A percentile compares a stretch with the other conserved stretches of the same genome.
Conservation (phyloP, 2,888 invertebrate genomes). For the Platycnemis pennipes region DNA sequence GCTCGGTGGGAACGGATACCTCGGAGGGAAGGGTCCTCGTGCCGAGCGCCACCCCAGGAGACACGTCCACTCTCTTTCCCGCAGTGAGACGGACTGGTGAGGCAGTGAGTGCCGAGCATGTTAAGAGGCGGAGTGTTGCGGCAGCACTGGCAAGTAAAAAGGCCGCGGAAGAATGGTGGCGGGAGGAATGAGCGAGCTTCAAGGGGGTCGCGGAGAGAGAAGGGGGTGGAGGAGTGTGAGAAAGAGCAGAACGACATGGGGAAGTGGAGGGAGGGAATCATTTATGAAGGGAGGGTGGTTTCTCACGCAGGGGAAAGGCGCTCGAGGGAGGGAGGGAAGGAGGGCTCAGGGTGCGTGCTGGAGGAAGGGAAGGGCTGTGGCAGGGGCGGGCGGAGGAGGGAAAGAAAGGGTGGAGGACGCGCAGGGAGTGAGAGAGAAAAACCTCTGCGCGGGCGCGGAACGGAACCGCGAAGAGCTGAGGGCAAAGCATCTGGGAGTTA, state of each 20-base stretch:
- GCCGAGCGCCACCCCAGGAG: not conserved
- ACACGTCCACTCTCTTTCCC: not conserved
- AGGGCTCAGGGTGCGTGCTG: not conserved
- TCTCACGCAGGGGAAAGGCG: not conserved
- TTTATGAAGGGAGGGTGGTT: not conserved
- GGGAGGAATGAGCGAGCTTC: not conserved
- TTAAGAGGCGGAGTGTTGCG: conserved; percentile 46
- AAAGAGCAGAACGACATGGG: not conserved
- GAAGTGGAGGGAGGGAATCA: not conserved
- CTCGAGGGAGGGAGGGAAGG: not conserved
- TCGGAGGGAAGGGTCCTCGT: not conserved
- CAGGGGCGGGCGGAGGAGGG: not conserved
- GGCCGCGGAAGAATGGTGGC: conserved; percentile 17
- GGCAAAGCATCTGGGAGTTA: conserved; percentile 69
- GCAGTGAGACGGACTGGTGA: conserved; percentile 19
- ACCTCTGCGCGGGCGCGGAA: conserved; percentile 58
- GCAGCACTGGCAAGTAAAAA: conserved; percentile 63
- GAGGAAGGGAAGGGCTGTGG: not conserved
- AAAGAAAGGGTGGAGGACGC: not conserved
- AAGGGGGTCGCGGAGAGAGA: not conserved
- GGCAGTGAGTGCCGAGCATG: not conserved
- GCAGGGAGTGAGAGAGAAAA: conserved; percentile 26
- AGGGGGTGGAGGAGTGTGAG: not conserved
- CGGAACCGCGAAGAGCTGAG: conserved; percentile 21
- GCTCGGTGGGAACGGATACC: not conserved